These are phyloP conservation scores for Melikaiella ostensackeni DNA, from an alignment of 2,888 invertebrate genomes.

Conservation along the genomic window DNA sequence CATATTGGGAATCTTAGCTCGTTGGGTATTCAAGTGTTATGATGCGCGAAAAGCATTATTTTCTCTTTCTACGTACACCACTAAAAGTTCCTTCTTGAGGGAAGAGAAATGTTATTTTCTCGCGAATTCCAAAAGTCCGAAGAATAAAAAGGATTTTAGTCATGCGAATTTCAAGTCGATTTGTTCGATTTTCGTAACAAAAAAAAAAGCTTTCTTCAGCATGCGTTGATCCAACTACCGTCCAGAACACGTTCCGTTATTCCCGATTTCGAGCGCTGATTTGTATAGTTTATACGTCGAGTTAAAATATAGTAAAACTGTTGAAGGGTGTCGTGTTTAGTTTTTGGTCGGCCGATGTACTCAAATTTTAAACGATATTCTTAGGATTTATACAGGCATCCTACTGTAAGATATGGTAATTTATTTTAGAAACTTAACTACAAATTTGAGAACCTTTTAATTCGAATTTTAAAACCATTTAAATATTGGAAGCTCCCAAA, in stretches of 20 bases:
- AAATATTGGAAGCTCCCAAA: background rate
- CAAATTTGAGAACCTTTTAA: background rate
- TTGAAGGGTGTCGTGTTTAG: constrained; percentile 61
- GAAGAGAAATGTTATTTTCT: constrained; percentile 32
- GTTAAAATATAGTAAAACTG: constrained; percentile 65
- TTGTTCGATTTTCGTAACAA: background rate
- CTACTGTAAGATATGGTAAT: background rate
- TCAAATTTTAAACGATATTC: constrained; percentile 62
- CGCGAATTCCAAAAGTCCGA: constrained; percentile 36
- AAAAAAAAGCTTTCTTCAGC: constrained; percentile 44
- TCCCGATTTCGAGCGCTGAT: constrained; percentile 65
- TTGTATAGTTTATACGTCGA: constrained; percentile 70
- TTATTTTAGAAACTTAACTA: background rate
- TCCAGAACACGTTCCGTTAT: constrained; percentile 50
- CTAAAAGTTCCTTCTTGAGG: background rate
- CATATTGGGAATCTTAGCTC: constrained; percentile 1
- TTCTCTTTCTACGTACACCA: background rate
- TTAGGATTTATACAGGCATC: constrained; percentile 29
- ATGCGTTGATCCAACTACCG: constrained; percentile 55
- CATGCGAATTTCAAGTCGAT: background rate
- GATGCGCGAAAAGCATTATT: constrained; percentile 32
- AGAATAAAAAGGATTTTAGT: background rate
- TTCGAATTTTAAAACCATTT: no score
- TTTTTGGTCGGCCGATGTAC: constrained; percentile 62
- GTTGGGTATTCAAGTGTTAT: constrained; percentile 40